phyloP scores from a whole-genome alignment of 2,113 vertebrate species.

The Daphoenositta chrysoptera region DNA sequence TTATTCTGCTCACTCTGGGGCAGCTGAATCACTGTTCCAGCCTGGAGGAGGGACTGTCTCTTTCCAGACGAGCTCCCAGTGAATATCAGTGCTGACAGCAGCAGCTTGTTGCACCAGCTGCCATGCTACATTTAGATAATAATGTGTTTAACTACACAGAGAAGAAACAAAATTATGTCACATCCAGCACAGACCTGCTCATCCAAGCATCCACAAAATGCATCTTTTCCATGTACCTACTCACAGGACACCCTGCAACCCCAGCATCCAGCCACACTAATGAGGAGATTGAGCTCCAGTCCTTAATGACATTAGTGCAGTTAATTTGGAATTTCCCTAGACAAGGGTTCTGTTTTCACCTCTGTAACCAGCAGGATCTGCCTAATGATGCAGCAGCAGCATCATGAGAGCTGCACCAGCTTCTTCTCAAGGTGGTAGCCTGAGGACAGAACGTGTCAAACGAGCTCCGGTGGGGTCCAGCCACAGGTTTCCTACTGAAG shows the following conservation, averaged over 20 bases:
- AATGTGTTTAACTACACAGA: conserved; percentile 23
- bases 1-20: background rate
- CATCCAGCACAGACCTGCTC: background rate
- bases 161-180: background rate
- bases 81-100: background rate
- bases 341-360: background rate
- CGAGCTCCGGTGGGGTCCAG: background rate
- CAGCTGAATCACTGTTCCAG: background rate
- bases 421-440: background rate
- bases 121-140: background rate
- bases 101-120: conserved; percentile 45
- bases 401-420: background rate
- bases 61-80: background rate
- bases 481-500: background rate
- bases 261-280: background rate
- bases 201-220: background rate
- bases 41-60: background rate
- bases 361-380: background rate
- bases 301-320: background rate
- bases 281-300: background rate
- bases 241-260: background rate
- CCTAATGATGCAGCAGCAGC: background rate
- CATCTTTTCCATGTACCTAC: background rate
- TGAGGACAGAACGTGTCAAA: background rate
- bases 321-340: background rate